These are phyloP conservation scores for Cladopsammia gracilis DNA, from an alignment of 64 coral and sea anemone genomes.

Conservation along the genomic window DNA sequence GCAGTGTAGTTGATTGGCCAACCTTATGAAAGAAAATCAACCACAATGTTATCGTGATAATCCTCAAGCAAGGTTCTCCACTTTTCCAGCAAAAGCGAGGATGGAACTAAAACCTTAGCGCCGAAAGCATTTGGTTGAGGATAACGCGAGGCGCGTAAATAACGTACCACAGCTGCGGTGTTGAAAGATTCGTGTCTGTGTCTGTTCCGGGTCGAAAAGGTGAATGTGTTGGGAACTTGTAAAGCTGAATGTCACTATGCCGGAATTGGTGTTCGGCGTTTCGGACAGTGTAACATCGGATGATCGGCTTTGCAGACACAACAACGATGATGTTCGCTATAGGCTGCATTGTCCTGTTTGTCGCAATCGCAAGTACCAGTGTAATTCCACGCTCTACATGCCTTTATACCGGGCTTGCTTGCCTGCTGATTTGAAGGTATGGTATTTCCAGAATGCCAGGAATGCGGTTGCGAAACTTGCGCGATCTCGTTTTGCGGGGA, in stretches of 20 bases:
- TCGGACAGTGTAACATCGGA: too few relatives aligned
- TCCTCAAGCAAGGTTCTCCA: neutral
- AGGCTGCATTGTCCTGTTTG: too few relatives aligned
- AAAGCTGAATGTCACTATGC: neutral
- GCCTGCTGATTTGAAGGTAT: neutral
- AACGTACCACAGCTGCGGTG: too few relatives aligned
- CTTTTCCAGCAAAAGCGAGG: neutral
- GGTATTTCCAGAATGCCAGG: too few relatives aligned
- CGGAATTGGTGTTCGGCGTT: too few relatives aligned
- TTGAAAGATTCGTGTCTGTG: too few relatives aligned
- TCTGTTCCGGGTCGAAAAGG: too few relatives aligned
- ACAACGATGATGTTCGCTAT: too few relatives aligned
- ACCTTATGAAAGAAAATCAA: neutral
- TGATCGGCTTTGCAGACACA: too few relatives aligned
- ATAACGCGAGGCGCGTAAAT: too few relatives aligned
- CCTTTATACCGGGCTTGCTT: neutral
- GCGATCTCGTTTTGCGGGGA: neutral
- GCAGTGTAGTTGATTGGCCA: neutral
- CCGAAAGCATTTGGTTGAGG: constrained; percentile 21
- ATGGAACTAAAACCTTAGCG: neutral
- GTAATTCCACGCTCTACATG: constrained; percentile 29
- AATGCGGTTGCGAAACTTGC: fast-evolving
- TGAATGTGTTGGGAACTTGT: too few relatives aligned
- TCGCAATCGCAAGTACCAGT: too few relatives aligned
- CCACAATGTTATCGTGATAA: neutral